Base-by-base conservation (phyloP, 2,797 vertebrate species). In the Miichthys miiuy region DNA sequence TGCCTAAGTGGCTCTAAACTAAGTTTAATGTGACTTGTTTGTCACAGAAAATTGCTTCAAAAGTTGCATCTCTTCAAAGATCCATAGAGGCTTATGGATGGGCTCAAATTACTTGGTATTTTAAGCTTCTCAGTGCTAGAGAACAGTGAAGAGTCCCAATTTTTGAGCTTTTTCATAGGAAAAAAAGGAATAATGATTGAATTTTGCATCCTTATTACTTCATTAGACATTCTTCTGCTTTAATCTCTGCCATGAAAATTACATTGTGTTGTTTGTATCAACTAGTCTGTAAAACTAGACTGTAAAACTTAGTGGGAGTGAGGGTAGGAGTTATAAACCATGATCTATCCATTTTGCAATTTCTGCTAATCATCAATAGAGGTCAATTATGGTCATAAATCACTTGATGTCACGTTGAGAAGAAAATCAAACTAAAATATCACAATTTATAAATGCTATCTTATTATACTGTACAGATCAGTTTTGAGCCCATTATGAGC, bases 1-100 rank as follows among this genome's bases (percentile, higher is more conserved):
- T 21, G 41, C 55, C 66, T 70, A 68, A n/a, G 21, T 20, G 69
- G 48, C 75, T 67, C 41, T 48, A 72, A 78, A 84, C n/a, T 27
- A 48, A 34, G 20, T 75, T 46, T 20, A 75, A 72, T 72, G 42
- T 62, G 75, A 68, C 38, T 41, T 55, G 75, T 68, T 76, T 79
- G 65, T 68, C 72, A 41, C 16, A 55, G 41, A 70, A 68, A 76
- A 79, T 63, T 48, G 44, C 47, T 47, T 79, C 27, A 67, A 23
- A 69, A 61, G n/a, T 60, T 75, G 63, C 25, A 12, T 69, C 30
- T 65, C 62, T 52, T 74, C n/a, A 63, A 65, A 75, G 30, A 79
- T 27, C 38, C 50, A 72, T 10, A 23, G 27, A 54, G 34, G 66
- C 44, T 64, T 48, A 18, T 52, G 41, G 21, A 70, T 41, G 20